Conservation (phyloP, 2,888 invertebrate genomes). For the Iphiclides podalirius region DNA sequence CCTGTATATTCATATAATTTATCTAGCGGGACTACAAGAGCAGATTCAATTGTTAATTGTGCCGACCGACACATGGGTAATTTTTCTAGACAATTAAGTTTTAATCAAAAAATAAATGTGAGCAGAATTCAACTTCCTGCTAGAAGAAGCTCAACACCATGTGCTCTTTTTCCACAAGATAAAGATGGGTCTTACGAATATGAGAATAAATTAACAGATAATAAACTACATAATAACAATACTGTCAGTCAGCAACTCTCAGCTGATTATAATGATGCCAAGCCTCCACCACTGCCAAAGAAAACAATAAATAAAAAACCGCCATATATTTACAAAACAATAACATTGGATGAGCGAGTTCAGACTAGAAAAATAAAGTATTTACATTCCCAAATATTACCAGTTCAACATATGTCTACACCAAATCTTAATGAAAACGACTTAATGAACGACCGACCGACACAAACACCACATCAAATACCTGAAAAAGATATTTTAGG, state of each 20-base stretch:
- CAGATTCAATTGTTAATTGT: slow-evolving; percentile 46
- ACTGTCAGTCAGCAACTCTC: slow-evolving; percentile 30
- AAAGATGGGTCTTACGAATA: slow-evolving; percentile 56
- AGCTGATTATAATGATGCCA: slow-evolving; percentile 59
- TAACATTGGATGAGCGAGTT: slow-evolving; percentile 71
- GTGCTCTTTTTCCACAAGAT: slow-evolving; percentile 67
- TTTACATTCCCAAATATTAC: slow-evolving; percentile 65
- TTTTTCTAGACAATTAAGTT: slow-evolving; percentile 67
- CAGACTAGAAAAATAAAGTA: slow-evolving; percentile 75
- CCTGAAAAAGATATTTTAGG: slow-evolving; percentile 69
- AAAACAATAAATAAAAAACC: slow-evolving; percentile 66
- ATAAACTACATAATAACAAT: slow-evolving; percentile 43
- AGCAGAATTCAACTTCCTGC: slow-evolving; percentile 63
- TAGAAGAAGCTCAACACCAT: slow-evolving; percentile 71
- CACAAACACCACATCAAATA: slow-evolving; percentile 41
- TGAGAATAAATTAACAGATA: slow-evolving; percentile 42
- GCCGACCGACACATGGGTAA: slow-evolving; percentile 43
- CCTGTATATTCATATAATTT: slow-evolving; percentile 74
- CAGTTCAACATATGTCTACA: slow-evolving; percentile 55
- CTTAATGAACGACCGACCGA: slow-evolving; percentile 51
- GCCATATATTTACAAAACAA: slow-evolving; percentile 68
- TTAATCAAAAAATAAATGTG: slow-evolving; percentile 69
- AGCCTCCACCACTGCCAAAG: slow-evolving; percentile 72
- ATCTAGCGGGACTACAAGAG: slow-evolving; percentile 48
- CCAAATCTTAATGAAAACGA: slow-evolving; percentile 49